Evolutionary conservation across 1,140 invertebrate genomes (phyloP), one percentile per base, ranked within the genome.

Genomic region (Lepidurus packardi): DNA sequence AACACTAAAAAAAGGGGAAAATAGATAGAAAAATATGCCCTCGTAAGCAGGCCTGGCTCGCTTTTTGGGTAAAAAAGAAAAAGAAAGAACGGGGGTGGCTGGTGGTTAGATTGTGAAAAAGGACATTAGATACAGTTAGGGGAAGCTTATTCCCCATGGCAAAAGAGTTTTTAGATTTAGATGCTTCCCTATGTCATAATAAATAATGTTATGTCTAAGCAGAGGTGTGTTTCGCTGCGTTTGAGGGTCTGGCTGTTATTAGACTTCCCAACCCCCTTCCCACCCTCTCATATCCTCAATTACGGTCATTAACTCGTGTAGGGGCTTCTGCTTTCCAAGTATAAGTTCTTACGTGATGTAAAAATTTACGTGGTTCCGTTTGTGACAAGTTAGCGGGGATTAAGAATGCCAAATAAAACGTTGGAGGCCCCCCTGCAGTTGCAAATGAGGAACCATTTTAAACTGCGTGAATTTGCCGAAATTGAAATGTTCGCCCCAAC

Each of bases 141-240:
- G 53, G 45, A 5, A 47, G 45, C 1, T 10, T 47, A 16, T 13
- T n/a, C 53, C 4, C 53, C 16, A 7, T 16, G 21, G 53, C 6
- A 65, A 21, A 13, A 7, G 53, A 65, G 53, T 21, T 13, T 65
- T 13, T 65, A 65, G 53, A 65, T 65, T 65, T 65, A 65, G 53
- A 65, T 65, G 53, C 53, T 65, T 65, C 53, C 16, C 53, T 65
- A 21, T 65, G 53, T 65, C 53, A 21, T 65, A 9, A 65, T 65
- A 65, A 65, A 65, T 65, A 65, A 65, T 16, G 53, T 65, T 65
- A 65, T 65, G 53, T 65, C 53, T 65, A 65, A 65, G 53, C 53
- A 65, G 21, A 65, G 53, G 53, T 65, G 34, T 34, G 53, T 65
- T 65, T 65, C 7, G 53, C 9, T 65, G 13, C 53, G 13, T 65